Percentiles rank a stretch among this genome's conserved stretches.
Conservation (phyloP, 2,888 invertebrate species). For the Epinotia nisella region DNA sequence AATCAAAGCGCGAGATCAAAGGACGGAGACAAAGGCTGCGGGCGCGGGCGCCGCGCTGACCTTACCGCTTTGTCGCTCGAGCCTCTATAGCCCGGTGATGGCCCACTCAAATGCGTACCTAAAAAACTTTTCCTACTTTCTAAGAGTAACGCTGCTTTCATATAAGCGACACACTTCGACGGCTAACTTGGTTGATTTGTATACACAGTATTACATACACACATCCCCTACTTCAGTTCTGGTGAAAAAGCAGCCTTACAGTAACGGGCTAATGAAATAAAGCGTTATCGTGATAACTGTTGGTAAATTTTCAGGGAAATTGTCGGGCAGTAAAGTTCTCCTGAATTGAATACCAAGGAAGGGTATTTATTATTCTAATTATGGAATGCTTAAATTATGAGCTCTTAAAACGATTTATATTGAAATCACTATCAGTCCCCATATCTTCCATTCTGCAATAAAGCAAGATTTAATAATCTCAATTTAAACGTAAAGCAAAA, state of each 20-base stretch:
- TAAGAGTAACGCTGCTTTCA: not conserved
- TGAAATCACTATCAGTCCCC: not conserved
- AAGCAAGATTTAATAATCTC: conserved; percentile 16
- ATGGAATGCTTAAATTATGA: not conserved
- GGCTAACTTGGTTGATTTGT: no score
- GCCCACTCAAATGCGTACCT: conserved; percentile 11
- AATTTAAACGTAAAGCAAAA: conserved; percentile 44
- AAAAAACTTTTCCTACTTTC: conserved; percentile 1
- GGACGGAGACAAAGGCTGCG: conserved; percentile 60
- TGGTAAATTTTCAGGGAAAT: not conserved
- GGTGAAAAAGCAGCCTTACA: not conserved
- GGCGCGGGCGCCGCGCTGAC: conserved; percentile 51
- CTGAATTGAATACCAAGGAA: not conserved
- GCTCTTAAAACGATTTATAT: not conserved
- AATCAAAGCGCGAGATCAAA: conserved; percentile 69
- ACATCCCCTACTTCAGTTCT: not conserved
- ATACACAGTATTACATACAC: no score
- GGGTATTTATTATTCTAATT: no score
- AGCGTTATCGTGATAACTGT: not conserved
- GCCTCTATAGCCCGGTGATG: not conserved
- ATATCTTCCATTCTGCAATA: not conserved
- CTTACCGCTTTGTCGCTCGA: conserved; percentile 47
- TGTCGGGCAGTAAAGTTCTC: not conserved
- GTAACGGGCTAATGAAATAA: not conserved
- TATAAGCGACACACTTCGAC: no score